Conservation (phyloP, 2,797 vertebrate genomes). For the Tiaroga cobitis region DNA sequence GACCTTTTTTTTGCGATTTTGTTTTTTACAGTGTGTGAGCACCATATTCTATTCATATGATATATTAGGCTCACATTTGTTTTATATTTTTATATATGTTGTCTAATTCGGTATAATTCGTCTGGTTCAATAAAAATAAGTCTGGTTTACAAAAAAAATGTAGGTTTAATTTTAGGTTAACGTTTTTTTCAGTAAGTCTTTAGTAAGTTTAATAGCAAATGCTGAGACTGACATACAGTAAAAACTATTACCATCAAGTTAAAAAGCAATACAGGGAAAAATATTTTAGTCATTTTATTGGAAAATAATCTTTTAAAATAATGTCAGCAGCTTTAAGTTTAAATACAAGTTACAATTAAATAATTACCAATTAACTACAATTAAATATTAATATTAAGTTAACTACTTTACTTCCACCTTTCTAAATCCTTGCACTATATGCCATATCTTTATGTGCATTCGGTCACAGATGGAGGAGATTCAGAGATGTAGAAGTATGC, state of each 20-base stretch:
- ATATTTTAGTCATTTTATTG: neutral
- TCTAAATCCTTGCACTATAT: neutral
- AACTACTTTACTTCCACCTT: neutral
- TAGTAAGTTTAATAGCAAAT: neutral
- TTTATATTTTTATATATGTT: neutral
- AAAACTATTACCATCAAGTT: neutral
- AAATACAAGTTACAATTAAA: neutral
- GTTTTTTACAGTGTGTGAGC: neutral
- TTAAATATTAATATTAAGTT: neutral
- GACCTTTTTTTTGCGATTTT: too few species aligned
- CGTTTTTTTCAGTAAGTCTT: neutral
- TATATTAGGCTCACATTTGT: neutral
- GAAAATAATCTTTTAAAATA: neutral
- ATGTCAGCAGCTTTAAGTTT: neutral
- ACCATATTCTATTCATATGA: neutral
- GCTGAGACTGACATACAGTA: neutral
- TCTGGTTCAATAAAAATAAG: neutral
- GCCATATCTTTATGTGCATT: neutral
- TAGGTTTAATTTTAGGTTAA: neutral
- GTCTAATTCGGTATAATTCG: neutral
- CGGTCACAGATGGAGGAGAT: neutral
- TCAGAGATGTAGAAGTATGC: neutral
- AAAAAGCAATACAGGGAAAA: neutral
- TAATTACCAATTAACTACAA: too few species aligned
- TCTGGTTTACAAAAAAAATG: neutral